Evolutionary conservation across 2,888 invertebrate genomes (phyloP).

Genomic region (Coecobrya sp.): DNA sequence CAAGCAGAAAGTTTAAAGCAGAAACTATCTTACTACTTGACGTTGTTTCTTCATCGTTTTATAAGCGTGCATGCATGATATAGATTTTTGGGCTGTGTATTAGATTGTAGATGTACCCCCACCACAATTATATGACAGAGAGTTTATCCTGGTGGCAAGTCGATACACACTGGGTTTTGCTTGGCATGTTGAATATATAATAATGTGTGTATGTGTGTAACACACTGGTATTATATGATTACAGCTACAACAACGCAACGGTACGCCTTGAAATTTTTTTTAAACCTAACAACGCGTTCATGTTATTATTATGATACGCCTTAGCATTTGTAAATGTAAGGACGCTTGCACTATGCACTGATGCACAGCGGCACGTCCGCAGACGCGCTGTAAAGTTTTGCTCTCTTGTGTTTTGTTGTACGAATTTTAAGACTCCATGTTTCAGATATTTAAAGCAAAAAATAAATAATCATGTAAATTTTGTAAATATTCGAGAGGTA

Average conservation of each 20-base stretch:
- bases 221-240: background rate
- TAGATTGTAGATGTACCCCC: background rate
- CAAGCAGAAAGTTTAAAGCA: slow-evolving; percentile 30
- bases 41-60: slow-evolving; percentile 32
- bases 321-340: background rate
- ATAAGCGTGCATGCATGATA: slow-evolving; percentile 6
- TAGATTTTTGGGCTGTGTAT: slow-evolving; percentile 6
- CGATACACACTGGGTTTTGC: background rate
- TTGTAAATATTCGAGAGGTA: background rate
- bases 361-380: slow-evolving; percentile 50
- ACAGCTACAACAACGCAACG: slow-evolving; percentile 20
- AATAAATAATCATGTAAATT: background rate
- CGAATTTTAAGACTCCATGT: slow-evolving; percentile 11
- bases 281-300: slow-evolving; percentile 38
- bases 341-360: slow-evolving; percentile 17
- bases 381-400: slow-evolving; percentile 18
- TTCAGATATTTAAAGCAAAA: background rate
- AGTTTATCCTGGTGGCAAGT: slow-evolving; percentile 9
- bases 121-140: slow-evolving; percentile 5
- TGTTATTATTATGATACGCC: background rate
- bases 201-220: background rate
- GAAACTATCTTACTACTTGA: slow-evolving; percentile 1
- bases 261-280: slow-evolving; percentile 5
- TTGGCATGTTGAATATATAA: background rate
- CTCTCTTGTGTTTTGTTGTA: background rate